These are phyloP conservation scores for Pammene aurita DNA, from an alignment of 2,888 invertebrate genomes.

Conservation along the genomic window DNA sequence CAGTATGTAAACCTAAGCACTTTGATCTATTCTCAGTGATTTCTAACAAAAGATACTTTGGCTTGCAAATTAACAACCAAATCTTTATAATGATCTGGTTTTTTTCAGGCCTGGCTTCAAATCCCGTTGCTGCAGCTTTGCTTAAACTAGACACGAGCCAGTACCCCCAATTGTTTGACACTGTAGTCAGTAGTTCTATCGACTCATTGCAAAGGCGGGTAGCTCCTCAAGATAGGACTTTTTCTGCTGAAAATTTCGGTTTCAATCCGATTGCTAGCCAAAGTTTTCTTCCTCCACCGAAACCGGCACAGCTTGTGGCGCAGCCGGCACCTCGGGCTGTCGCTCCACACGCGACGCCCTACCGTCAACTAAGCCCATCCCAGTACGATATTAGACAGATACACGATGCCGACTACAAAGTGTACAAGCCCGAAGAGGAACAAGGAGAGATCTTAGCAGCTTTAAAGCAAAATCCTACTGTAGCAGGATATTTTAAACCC, in stretches of 20 bases:
- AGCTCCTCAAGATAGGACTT: constrained; percentile 70
- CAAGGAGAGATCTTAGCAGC: constrained; percentile 72
- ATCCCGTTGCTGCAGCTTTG: constrained; percentile 71
- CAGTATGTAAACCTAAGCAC: constrained; percentile 38
- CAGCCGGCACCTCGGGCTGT: constrained; percentile 54
- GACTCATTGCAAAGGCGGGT: constrained; percentile 72
- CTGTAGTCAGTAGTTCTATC: constrained; percentile 78
- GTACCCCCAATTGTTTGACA: constrained; percentile 76
- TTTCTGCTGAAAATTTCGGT: constrained; percentile 76
- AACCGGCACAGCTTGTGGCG: constrained; percentile 65
- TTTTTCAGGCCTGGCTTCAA: constrained; percentile 79
- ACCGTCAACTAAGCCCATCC: constrained; percentile 64
- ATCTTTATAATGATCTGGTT: constrained; percentile 45
- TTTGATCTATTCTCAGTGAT: constrained; percentile 20
- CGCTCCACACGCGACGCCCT: constrained; percentile 52
- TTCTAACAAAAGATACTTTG: constrained; percentile 5
- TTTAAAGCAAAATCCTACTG: constrained; percentile 75
- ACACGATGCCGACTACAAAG: constrained; percentile 78
- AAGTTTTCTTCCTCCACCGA: constrained; percentile 64
- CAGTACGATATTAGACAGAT: constrained; percentile 76
- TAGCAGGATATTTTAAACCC: constrained; percentile 76
- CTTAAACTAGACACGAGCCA: constrained; percentile 76
- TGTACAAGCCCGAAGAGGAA: constrained; percentile 73
- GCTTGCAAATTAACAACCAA: constrained; percentile 26
- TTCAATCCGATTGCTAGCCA: constrained; percentile 79